phyloP scores from a whole-genome alignment of 2,888 invertebrate species.

The Diadegma fenestrale region DNA sequence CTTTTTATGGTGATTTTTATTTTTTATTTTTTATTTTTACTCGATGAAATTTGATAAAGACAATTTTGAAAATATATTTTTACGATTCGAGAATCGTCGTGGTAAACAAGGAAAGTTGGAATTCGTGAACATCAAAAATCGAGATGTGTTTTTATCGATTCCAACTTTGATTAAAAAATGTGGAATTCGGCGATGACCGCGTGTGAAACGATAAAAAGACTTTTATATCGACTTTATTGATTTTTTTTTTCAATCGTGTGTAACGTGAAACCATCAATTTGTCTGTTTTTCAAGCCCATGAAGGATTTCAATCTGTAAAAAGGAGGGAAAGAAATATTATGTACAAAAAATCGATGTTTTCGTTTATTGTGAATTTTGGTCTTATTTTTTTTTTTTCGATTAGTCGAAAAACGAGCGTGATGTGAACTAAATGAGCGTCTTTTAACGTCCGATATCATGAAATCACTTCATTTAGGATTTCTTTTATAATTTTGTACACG shows the following conservation, averaged over 20 bases:
- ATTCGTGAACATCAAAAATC: background rate
- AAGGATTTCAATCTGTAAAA: conserved; percentile 19
- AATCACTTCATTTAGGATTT: no score
- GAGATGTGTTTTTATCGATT: background rate
- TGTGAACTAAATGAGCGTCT: background rate
- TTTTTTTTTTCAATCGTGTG: conserved; percentile 10
- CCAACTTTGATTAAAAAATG: background rate
- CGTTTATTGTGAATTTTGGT: background rate
- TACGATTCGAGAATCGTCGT: background rate
- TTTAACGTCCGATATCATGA: no score
- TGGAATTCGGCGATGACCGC: background rate
- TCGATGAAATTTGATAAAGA: background rate
- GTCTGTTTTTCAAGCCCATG: background rate
- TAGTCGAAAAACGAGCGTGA: background rate
- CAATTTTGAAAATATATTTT: background rate
- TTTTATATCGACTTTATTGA: background rate
- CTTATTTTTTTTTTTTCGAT: background rate
- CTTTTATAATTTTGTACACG: no score
- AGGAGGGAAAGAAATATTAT: background rate
- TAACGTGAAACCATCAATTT: conserved; percentile 16
- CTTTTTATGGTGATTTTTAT: background rate
- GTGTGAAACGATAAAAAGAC: background rate
- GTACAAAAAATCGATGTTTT: conserved; percentile 7
- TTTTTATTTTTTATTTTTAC: background rate
- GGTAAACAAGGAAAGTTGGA: background rate